phyloP scores from a whole-genome alignment of 2,888 invertebrate genomes.

The Agonopterix heracliana region DNA sequence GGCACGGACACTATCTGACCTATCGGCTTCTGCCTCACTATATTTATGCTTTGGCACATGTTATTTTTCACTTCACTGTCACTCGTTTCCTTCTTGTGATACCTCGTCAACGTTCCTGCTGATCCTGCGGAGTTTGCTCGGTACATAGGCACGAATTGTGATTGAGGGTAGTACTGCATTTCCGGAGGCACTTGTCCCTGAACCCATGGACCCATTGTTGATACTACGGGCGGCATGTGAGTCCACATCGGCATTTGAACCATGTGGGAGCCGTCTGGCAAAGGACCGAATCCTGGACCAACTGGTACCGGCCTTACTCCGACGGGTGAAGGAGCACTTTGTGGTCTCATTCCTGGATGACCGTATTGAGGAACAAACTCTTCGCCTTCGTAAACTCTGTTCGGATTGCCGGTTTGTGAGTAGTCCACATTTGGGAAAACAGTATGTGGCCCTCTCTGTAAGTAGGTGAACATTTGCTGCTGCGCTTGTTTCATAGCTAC shows the following conservation, averaged over 20 bases:
- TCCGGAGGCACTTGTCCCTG: slow-evolving; percentile 54
- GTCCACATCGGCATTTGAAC: slow-evolving; percentile 66
- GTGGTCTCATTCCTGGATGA: slow-evolving; percentile 54
- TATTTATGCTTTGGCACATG: slow-evolving; percentile 72
- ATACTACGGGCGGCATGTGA: slow-evolving; percentile 55
- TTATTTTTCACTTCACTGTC: slow-evolving; percentile 52
- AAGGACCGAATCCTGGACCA: slow-evolving; percentile 40
- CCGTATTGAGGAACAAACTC: slow-evolving; percentile 52
- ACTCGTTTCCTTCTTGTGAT: slow-evolving; percentile 54
- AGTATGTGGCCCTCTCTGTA: slow-evolving; percentile 61
- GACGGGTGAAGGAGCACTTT: slow-evolving; percentile 58
- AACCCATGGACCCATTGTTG: slow-evolving; percentile 57
- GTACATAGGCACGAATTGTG: slow-evolving; percentile 65
- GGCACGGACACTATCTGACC: slow-evolving; percentile 67
- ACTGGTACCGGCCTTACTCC: slow-evolving; percentile 54
- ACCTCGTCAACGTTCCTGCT: slow-evolving; percentile 65
- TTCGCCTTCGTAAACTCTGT: slow-evolving; percentile 54
- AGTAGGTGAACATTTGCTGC: slow-evolving; percentile 66
- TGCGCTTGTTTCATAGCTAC: slow-evolving; percentile 74
- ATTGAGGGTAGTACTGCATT: slow-evolving; percentile 66
- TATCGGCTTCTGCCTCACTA: slow-evolving; percentile 70
- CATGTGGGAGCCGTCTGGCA: slow-evolving; percentile 54
- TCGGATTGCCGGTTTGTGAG: slow-evolving; percentile 35
- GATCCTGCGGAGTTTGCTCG: slow-evolving; percentile 66
- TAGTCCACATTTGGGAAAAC: slow-evolving; percentile 62